Percentiles rank a stretch among this genome's conserved stretches.
Conservation (phyloP, 2,113 vertebrate genomes). For the Conger conger region DNA sequence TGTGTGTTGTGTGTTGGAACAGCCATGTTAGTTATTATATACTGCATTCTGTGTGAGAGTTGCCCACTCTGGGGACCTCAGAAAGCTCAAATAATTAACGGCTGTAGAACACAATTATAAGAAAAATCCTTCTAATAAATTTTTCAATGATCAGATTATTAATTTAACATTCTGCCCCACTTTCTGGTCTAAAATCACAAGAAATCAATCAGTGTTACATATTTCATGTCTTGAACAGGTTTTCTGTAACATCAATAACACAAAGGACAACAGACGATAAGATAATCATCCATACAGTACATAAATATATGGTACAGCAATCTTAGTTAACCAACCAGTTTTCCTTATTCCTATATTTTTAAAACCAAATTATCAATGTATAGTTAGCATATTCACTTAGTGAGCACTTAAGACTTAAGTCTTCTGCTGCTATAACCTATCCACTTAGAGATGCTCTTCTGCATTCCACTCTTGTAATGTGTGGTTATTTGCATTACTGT, state of each 20-base stretch:
- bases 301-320: no score
- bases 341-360: no score
- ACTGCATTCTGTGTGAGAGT: constrained; percentile 70
- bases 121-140: constrained; percentile 83
- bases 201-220: constrained; percentile 25
- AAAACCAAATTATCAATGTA: no score
- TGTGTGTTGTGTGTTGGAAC: no score
- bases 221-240: constrained; percentile 28
- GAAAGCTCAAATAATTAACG: constrained; percentile 84
- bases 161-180: constrained; percentile 73
- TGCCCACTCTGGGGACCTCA: constrained; percentile 68
- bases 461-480: no score
- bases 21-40: constrained; percentile 67
- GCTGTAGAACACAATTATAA: constrained; percentile 81
- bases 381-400: no score
- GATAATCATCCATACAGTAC: no score
- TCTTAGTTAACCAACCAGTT: no score
- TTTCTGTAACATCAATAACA: not conserved
- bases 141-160: constrained; percentile 81
- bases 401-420: no score
- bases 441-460: no score
- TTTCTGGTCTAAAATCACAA: constrained; percentile 77
- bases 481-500: no score
- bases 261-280: constrained; percentile 7
- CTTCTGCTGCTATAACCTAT: no score